phyloP scores from a whole-genome alignment of 23 tunicate species.

The Clavelina lepadiformis region DNA sequence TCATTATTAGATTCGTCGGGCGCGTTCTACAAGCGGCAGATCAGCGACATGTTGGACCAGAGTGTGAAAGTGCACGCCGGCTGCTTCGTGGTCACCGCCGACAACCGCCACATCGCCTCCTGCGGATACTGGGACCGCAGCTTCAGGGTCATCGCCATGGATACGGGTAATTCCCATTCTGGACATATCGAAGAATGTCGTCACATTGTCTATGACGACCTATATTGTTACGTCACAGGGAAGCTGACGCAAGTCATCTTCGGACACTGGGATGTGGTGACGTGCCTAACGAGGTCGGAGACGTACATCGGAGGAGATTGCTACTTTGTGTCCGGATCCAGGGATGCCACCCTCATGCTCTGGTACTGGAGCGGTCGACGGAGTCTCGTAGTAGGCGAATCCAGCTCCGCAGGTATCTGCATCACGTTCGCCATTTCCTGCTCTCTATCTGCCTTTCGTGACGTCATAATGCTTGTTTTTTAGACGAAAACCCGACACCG shows the following conservation, averaged over 20 bases:
- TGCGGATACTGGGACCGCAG: constrained; percentile 99
- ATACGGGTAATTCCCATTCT: constrained; percentile 66
- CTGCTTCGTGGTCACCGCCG: constrained; percentile 90
- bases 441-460: no score
- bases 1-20: no score
- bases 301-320: constrained; percentile 99
- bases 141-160: constrained; percentile 54
- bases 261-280: constrained; percentile 96
- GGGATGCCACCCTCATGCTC: constrained; percentile 95
- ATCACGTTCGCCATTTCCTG: no score
- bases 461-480: no score
- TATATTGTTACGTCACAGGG: constrained; percentile 24
- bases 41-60: constrained; percentile 89
- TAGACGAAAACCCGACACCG: constrained; percentile 83
- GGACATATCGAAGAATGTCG: no score
- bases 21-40: constrained; percentile 54
- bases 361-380: constrained; percentile 99
- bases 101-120: constrained; percentile 70
- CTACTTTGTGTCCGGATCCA: constrained; percentile 93
- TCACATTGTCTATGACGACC: no score
- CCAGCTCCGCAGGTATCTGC: constrained; percentile 39
- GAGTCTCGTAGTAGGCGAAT: constrained; percentile 75
- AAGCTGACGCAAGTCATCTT: constrained; percentile 80
- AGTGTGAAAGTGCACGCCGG: constrained; percentile 53
- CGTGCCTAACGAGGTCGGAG: constrained; percentile 85